Evolutionary conservation across 2,888 invertebrate genomes (phyloP).

Genomic region (Microctonus hyperodae): DNA sequence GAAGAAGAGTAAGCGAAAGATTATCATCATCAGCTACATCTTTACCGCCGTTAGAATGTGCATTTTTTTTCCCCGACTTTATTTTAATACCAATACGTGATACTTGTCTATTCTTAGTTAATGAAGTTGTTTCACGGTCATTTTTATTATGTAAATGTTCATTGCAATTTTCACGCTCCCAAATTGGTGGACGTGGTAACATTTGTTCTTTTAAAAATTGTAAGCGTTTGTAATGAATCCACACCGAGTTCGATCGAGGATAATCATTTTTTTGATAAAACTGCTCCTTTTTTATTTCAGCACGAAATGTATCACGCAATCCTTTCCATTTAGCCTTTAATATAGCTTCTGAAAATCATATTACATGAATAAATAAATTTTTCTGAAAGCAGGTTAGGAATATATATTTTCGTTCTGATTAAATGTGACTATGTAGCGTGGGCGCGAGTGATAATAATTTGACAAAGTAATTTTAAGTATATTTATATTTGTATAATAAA

Average conservation of each 20-base stretch:
- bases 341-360: constrained; percentile 49
- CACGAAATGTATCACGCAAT: constrained; percentile 60
- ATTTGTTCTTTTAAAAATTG: constrained; percentile 62
- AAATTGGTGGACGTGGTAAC: constrained; percentile 57
- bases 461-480: neutral
- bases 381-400: constrained; percentile 8
- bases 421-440: no score
- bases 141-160: neutral
- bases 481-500: constrained; percentile 1
- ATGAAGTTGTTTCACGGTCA: neutral
- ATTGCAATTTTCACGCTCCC: constrained; percentile 47
- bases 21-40: neutral
- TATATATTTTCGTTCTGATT: constrained; percentile 30
- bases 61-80: neutral
- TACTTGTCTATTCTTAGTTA: neutral
- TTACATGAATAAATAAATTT: constrained; percentile 1
- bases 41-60: neutral
- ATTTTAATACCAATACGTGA: neutral
- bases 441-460: constrained; percentile 29
- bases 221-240: constrained; percentile 61
- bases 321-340: constrained; percentile 61
- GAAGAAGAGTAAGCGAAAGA: constrained; percentile 28
- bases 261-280: constrained; percentile 55
- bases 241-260: constrained; percentile 54
- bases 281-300: constrained; percentile 59